Evolutionary conservation across 2,113 vertebrate genomes (phyloP), one percentile per base, ranked within the genome.

Genomic region (Amblyornis subalaris): DNA sequence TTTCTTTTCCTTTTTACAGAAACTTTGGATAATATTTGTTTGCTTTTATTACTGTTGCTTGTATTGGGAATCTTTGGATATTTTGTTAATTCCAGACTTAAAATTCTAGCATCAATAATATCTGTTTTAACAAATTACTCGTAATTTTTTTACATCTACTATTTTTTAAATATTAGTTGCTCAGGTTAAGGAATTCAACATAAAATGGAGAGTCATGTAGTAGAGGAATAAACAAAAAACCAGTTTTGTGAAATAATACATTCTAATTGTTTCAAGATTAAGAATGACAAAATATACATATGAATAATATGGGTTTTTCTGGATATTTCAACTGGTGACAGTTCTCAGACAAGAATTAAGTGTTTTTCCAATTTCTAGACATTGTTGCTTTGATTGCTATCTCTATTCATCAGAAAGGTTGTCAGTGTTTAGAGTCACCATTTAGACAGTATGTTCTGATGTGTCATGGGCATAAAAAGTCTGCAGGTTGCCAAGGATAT

Each of bases 371-470:
- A 6, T 78, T 88, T 92, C 72, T 87, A 73, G 61, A 48, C 20
- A n/a, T 61, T 44, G 42, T 29, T 90, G 25, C 38, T 95, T 94
- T 90, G 94, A 92, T 97, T 95, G 96, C 97, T 96, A 97, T 97
- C 93, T 84, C 83, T 86, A 48, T 95, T 98, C 76, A 92, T 98
- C 96, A 97, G 95, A 92, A 90, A 90, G 93, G 82, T 98, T 98
- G 97, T 98, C 95, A 96, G 82, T 97, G 48, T 92, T 97, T 95
- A 96, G 91, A 97, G 93, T 94, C 51, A 88, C 93, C 88, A 97
- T 97, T 98, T 97, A 97, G 97, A 96, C 67, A 58, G 58, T 86
- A 85, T 87, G 79, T 74, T 66, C 50, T 87, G 92, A 6, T 40
- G 50, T 95, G 77, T 88, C 90, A 87, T 79, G 62, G 85, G 91